Conservation (phyloP, 2,113 vertebrate species). For the Lamprotornis superbus region DNA sequence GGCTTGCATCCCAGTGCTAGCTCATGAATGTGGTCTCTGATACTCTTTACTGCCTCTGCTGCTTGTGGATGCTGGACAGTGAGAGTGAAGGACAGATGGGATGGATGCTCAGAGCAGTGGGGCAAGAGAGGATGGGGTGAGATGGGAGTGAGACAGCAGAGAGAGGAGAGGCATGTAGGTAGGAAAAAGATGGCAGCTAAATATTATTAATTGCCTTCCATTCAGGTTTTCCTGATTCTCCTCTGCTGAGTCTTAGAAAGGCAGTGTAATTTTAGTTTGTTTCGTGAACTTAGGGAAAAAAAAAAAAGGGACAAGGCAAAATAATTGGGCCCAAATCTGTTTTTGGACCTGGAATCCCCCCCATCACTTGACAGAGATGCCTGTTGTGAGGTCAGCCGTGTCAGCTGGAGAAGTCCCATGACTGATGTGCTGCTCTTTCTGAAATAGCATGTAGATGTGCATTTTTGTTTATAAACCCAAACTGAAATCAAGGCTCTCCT, state of each 20-base stretch:
- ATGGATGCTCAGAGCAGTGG: not conserved
- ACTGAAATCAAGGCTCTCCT: not conserved
- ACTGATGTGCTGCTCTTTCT: not conserved
- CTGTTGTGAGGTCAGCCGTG: not conserved
- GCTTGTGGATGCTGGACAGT: not conserved
- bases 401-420: not conserved
- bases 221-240: not conserved
- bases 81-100: not conserved
- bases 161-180: not conserved
- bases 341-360: not conserved
- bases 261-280: not conserved
- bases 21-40: not conserved
- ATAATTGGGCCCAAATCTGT: not conserved
- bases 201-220: not conserved
- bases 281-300: not conserved
- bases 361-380: rapidly evolving
- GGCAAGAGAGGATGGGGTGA: not conserved
- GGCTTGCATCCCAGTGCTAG: rapidly evolving
- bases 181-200: not conserved
- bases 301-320: not conserved
- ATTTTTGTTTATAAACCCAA: not conserved
- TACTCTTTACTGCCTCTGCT: not conserved
- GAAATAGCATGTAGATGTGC: not conserved
- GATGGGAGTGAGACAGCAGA: not conserved
- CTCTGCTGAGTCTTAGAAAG: not conserved